Conservation (phyloP, 2,113 vertebrate species). For the Murina feae region DNA sequence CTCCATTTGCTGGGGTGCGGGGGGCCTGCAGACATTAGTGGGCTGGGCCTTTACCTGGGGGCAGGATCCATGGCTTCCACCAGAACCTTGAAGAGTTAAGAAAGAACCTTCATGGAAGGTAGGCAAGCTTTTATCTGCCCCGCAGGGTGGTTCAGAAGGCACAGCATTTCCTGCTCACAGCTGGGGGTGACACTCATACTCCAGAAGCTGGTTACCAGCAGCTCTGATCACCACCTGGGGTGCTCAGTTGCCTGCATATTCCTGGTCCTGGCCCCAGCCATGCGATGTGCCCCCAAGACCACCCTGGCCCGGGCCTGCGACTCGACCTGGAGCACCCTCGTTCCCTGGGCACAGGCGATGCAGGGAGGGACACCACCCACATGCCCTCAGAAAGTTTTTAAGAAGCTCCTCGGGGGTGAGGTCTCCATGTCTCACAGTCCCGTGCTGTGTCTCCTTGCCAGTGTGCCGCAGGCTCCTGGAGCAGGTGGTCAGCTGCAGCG, state of each 20-base stretch:
- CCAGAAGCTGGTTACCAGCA: neutral
- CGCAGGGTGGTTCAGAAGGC: neutral
- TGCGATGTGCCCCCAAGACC: rapidly evolving
- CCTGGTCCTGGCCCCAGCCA: neutral
- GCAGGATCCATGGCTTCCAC: neutral
- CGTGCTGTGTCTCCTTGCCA: conserved; percentile 48
- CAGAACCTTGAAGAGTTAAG: neutral
- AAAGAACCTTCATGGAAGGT: neutral
- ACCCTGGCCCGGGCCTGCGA: rapidly evolving
- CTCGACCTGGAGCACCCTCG: neutral
- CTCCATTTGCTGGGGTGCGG: neutral
- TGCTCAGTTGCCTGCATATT: rapidly evolving
- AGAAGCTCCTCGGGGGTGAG: rapidly evolving
- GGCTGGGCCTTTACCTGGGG: neutral
- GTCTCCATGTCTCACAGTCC: neutral
- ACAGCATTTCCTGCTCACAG: neutral
- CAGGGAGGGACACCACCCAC: neutral
- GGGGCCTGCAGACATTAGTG: rapidly evolving
- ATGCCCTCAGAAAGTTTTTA: neutral
- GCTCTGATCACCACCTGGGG: neutral
- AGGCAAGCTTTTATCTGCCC: neutral
- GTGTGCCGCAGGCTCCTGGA: conserved; percentile 86
- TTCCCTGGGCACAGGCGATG: neutral
- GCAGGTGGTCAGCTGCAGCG: conserved; percentile 84
- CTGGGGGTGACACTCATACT: neutral